Conservation (phyloP, 2,113 vertebrate species). For the Hyaena hyaena region DNA sequence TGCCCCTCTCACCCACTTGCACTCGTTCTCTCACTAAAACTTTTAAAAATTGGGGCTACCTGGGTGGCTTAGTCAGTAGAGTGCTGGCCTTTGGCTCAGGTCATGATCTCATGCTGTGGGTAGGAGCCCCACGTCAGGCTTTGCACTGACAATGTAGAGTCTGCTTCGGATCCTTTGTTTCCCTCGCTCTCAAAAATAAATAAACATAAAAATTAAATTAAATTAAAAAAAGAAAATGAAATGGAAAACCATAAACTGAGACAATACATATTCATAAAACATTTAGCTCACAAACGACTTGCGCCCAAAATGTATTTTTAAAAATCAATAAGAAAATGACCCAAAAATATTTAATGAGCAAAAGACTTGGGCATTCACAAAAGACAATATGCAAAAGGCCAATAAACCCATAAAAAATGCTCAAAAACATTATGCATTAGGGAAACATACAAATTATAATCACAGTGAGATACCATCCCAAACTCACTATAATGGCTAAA, state of each 20-base stretch:
- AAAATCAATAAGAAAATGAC: not conserved
- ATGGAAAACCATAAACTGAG: not conserved
- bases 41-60: too few species aligned
- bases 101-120: too few species aligned
- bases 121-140: too few species aligned
- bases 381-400: not conserved
- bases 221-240: too few species aligned
- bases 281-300: not conserved
- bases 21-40: too few species aligned
- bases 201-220: too few species aligned
- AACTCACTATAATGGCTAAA: not conserved
- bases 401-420: not conserved
- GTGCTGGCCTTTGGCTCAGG: too few species aligned
- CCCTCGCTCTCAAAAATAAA: too few species aligned
- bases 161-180: too few species aligned
- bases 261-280: not conserved
- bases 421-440: not conserved
- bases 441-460: not conserved
- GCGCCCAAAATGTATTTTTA: not conserved
- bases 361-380: not conserved
- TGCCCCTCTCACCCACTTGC: too few species aligned
- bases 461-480: not conserved
- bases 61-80: too few species aligned
- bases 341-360: not conserved
- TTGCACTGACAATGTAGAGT: too few species aligned